Percentiles rank a stretch among this genome's conserved stretches.
These are phyloP conservation scores for Hirudinaria manillensis DNA, from an alignment of 2,888 invertebrate genomes.

Conservation along the genomic window DNA sequence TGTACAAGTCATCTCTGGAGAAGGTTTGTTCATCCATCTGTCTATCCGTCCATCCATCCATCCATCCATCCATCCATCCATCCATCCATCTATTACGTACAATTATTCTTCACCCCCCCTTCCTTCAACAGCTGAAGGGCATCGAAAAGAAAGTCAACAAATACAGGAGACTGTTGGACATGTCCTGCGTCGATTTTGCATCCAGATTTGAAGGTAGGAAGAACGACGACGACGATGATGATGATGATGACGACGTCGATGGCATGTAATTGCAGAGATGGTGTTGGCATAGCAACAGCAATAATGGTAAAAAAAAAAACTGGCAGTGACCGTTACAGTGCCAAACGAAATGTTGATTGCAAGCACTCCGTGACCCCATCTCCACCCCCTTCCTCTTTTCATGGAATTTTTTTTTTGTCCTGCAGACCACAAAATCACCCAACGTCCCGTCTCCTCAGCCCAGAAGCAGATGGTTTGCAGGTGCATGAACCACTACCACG, in stretches of 20 bases:
- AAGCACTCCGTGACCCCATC: neutral
- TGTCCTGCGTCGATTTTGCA: neutral
- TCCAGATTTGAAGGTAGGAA: slow-evolving; percentile 8
- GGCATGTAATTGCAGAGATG: neutral
- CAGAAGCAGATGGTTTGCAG: neutral
- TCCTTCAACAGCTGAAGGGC: neutral
- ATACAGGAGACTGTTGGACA: neutral
- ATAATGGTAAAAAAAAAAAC: too few relatives aligned
- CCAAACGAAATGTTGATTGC: neutral
- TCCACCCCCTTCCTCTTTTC: neutral
- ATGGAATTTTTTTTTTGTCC: neutral
- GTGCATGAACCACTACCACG: neutral
- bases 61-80: too few relatives aligned
- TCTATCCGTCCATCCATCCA: too few relatives aligned
- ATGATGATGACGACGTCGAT: slow-evolving; percentile 4
- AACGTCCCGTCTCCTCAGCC: neutral
- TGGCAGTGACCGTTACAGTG: neutral
- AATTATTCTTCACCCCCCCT: too few relatives aligned
- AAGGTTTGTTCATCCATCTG: neutral
- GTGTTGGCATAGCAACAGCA: too few relatives aligned
- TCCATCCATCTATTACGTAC: too few relatives aligned
- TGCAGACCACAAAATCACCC: slow-evolving; percentile 5
- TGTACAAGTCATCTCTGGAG: neutral
- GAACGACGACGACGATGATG: slow-evolving; percentile 21
- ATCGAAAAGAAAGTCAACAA: neutral